Evolutionary conservation across 2,113 vertebrate genomes (phyloP), one percentile per base, ranked within the genome.

Genomic region (Tragulus kanchil): DNA sequence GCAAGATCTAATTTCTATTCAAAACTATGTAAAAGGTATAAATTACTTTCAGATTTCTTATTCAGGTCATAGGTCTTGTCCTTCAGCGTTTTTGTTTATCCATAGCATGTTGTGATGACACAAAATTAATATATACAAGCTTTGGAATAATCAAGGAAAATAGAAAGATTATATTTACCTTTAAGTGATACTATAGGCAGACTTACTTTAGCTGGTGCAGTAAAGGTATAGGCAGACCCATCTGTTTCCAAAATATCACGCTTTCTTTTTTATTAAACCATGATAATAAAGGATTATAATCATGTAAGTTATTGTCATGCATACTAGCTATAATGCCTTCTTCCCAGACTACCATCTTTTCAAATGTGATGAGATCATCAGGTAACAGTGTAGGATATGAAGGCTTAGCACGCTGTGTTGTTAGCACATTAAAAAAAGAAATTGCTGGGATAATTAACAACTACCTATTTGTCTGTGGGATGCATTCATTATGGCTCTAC

Each of bases 361-460:
- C 98, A 99, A 98, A 98, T 97, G 97, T 98, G 98, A 98, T 99
- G 98, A 99, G 98, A 99, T 99, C 98, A 99, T 98, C 98, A 99
- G 99, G 98, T 99, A 99, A 98, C 98, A 98, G 97, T 93, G 97
- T 97, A 98, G 98, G 98, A 99, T 99, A 99, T 97, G 98, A 98
- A 98, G 97, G 98, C 98, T 98, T 98, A 98, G 98, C 93, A 96
- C 14, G 71, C 98, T 98, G 97, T 98, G 98, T 98, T 99, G 98
- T 99, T 99, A 99, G 98, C 98, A 98, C 98, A 98, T 98, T 99
- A 98, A 98, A 98, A 98, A 98, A 99, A 98, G 98, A 99, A 99
- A 98, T 98, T 98, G 98, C 99, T 98, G 98, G 98, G 98, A 99
- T 99, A 99, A 99, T 99, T 99, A 99, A 99, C 99, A 99, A 98